Percentiles rank a stretch among this genome's conserved stretches.
Evolutionary conservation across 2,888 invertebrate species (phyloP).

Genomic region (Unio delphinus): DNA sequence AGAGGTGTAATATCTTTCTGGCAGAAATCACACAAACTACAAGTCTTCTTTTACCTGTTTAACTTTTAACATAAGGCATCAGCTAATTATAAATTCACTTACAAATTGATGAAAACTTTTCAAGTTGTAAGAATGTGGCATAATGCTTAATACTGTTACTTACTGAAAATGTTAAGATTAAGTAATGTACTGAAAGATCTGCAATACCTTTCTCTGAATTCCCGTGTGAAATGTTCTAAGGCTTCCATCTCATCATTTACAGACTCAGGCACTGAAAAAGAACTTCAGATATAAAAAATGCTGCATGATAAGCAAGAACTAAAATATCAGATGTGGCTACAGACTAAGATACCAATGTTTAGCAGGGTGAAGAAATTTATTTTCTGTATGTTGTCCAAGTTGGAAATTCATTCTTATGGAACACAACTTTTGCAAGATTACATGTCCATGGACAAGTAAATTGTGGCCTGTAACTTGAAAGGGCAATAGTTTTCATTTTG

Average conservation of each 20-base stretch:
- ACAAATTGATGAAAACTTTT: neutral
- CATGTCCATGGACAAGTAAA: too few species aligned
- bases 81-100: neutral
- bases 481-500: too few species aligned
- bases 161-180: too few species aligned
- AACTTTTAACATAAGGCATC: neutral
- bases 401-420: too few species aligned
- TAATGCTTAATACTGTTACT: too few species aligned
- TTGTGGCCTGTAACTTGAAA: too few species aligned
- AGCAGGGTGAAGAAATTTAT: too few species aligned
- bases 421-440: too few species aligned
- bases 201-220: conserved; percentile 80
- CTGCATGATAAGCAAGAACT: neutral
- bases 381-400: too few species aligned
- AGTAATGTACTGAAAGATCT: neutral
- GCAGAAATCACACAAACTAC: neutral
- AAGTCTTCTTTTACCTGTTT: neutral
- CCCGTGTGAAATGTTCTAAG: conserved; percentile 87
- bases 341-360: too few species aligned
- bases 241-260: conserved; percentile 89
- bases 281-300: conserved; percentile 68
- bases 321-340: too few species aligned
- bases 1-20: too few species aligned
- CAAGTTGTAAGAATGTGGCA: neutral
- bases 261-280: conserved; percentile 84